phyloP scores from a whole-genome alignment of 2,113 vertebrate genomes.

The Phocoena sinus region DNA sequence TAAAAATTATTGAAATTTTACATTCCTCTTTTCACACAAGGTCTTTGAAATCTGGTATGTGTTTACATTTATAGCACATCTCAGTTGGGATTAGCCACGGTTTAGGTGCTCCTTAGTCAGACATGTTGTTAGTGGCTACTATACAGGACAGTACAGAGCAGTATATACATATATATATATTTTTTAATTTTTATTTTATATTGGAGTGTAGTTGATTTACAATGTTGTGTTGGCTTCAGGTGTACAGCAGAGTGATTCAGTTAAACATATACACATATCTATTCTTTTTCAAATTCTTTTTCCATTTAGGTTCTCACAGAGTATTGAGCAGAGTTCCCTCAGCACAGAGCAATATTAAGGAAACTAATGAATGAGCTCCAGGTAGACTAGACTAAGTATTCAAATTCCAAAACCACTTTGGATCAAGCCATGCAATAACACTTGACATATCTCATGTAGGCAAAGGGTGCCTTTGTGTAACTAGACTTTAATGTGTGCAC shows the following conservation, averaged over 20 bases:
- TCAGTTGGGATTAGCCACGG: neutral
- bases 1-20: neutral
- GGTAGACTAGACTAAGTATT: neutral
- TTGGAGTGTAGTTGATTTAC: neutral
- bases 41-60: neutral
- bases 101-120: neutral
- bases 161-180: neutral
- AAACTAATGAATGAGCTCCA: neutral
- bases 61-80: neutral
- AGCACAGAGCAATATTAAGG: neutral
- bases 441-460: neutral
- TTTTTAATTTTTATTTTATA: neutral
- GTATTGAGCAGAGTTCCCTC: neutral
- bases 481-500: neutral
- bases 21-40: neutral
- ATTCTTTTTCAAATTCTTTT: neutral
- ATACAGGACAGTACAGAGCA: neutral
- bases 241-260: neutral
- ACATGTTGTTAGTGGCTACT: neutral
- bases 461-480: neutral
- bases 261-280: neutral
- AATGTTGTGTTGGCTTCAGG: neutral
- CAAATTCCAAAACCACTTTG: neutral
- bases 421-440: neutral
- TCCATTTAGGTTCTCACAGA: neutral